A percentile compares a stretch with the other conserved stretches of the same genome.
Conservation (phyloP, 2,888 invertebrate species). For the Agriopis aurantiaria region DNA sequence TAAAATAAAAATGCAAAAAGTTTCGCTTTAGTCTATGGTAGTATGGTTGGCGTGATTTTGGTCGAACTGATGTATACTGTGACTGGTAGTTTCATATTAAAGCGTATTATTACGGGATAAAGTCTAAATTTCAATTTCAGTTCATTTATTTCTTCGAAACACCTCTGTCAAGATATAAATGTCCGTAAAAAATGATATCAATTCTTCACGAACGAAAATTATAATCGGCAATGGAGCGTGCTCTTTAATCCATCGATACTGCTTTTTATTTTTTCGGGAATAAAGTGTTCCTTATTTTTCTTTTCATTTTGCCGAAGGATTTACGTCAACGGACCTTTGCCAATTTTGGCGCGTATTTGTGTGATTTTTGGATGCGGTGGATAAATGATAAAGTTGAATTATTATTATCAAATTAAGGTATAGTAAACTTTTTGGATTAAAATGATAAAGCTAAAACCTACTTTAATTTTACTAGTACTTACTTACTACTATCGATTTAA, state of each 20-base stretch:
- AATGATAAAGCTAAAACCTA: too few relatives aligned
- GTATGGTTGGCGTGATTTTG: not conserved
- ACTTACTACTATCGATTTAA: not conserved
- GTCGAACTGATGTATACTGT: not conserved
- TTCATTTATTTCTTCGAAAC: not conserved
- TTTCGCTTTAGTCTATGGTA: constrained; percentile 14
- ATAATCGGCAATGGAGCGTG: constrained; percentile 82
- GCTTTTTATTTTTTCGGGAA: constrained; percentile 54
- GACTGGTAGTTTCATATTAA: not conserved
- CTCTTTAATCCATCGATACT: constrained; percentile 70
- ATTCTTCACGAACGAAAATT: constrained; percentile 68
- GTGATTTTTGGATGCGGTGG: constrained; percentile 2
- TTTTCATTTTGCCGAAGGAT: constrained; percentile 48
- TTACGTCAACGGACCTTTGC: constrained; percentile 63
- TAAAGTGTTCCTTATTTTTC: constrained; percentile 55
- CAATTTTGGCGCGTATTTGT: constrained; percentile 52
- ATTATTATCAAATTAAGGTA: too few relatives aligned
- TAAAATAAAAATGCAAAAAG: constrained; percentile 46
- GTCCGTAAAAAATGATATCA: constrained; percentile 50
- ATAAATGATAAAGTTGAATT: too few relatives aligned
- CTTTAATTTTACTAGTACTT: too few relatives aligned
- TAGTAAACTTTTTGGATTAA: too few relatives aligned
- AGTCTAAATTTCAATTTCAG: constrained; percentile 2
- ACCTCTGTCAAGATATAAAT: constrained; percentile 28
- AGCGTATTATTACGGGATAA: not conserved